A percentile compares a stretch with the other conserved stretches of the same genome.
phyloP scores from a whole-genome alignment of 2,797 vertebrate species.

The Brachyalestes nurse region DNA sequence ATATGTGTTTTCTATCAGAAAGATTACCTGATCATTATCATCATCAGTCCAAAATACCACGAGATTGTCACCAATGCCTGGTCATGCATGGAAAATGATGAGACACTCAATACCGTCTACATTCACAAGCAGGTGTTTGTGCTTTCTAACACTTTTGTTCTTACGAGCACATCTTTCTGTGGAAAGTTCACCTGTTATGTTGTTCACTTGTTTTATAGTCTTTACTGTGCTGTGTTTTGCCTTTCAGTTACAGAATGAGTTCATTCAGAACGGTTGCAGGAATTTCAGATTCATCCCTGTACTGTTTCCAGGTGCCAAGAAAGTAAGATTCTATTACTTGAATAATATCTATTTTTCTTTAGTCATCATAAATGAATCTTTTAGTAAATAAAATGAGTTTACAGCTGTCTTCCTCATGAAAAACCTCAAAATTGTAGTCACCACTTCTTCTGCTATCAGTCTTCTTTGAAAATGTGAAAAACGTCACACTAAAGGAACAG shows the following conservation, averaged over 20 bases:
- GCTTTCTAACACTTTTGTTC: background rate
- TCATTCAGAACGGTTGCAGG: constrained; percentile 85
- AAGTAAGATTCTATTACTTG: constrained; percentile 64
- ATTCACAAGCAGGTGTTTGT: constrained; percentile 81
- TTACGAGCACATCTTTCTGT: background rate
- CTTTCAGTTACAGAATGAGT: constrained; percentile 82
- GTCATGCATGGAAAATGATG: constrained; percentile 73
- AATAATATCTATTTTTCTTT: too few species aligned
- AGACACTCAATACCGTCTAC: constrained; percentile 83
- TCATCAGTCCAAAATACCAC: constrained; percentile 84
- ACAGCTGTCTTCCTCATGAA: too few species aligned
- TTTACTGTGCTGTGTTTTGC: background rate
- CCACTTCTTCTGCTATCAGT: background rate
- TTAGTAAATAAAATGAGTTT: too few species aligned
- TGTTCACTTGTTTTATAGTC: background rate
- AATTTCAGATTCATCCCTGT: constrained; percentile 86
- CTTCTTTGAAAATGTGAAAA: background rate
- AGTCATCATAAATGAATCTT: too few species aligned
- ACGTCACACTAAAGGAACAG: background rate
- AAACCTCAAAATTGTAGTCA: background rate
- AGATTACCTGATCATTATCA: constrained; percentile 85
- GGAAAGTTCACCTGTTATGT: background rate
- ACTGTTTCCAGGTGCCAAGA: constrained; percentile 81
- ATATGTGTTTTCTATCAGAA: constrained; percentile 58
- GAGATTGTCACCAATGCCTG: constrained; percentile 76